Evolutionary conservation across 2,797 vertebrate genomes (phyloP), one percentile per base, ranked within the genome.

Genomic region (Mycteria americana): DNA sequence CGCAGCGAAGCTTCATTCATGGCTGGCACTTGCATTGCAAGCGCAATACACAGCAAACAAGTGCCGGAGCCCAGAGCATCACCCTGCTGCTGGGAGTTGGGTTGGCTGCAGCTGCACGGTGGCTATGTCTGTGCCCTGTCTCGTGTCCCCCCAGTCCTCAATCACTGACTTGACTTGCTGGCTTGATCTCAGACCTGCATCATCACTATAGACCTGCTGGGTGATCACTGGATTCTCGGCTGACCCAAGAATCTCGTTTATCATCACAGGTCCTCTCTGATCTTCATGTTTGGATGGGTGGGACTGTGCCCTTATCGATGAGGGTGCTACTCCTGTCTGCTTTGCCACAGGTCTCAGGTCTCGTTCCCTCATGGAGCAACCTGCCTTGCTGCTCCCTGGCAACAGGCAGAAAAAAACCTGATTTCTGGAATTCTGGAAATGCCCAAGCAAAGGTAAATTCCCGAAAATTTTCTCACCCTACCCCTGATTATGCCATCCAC

Each of bases 391-490:
- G 13, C 33, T 69, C 15, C n/a, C 33, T 77, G 45, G 30, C n/a
- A 59, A 11, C 0, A 2, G 27, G 21, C 5, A 41, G 27, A 56
- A 80, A 76, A 45, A 62, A 9, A 0, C 3, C 3, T 5, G 0
- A 57, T 30, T 70, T 75, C 31, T 64, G 37, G 22, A 77, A 54
- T 72, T 79, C 73, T 67, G 43, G 25, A 72, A 63, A 53, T 53
- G n/a, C 63, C 6, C 25, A 72, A 50, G 18, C 43, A n/a, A 89
- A 68, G 12, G 18, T 57, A 59, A 88, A 85, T 67, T 41, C 4
- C 11, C 1, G 2, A 53, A 74, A 8, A 17, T 62, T 89, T 89
- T 74, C 28, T 76, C 33, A 72, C 30, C 23, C 23, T 64, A 22
- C 6, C 18, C 25, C 19, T 6, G 3, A 11, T 67, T n/a, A 56